Conservation (phyloP, 92 coral and sea anemone species). For the Meandrina meandrites region DNA sequence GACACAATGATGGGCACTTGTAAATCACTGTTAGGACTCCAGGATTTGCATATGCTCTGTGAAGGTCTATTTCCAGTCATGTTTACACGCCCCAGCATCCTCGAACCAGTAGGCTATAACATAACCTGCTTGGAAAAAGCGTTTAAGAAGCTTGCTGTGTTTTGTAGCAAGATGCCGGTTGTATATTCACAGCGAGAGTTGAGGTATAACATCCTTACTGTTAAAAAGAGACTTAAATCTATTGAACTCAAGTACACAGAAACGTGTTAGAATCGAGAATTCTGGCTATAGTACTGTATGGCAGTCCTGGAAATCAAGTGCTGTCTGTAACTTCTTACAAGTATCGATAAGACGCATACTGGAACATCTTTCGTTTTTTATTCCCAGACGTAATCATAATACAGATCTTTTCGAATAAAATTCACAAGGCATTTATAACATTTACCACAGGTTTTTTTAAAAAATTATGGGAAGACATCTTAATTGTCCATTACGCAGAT, state of each 20-base stretch:
- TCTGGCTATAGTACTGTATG: too few relatives aligned
- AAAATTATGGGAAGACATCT: too few relatives aligned
- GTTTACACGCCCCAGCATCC: slow-evolving; percentile 11
- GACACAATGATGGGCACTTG: slow-evolving; percentile 55
- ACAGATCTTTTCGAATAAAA: too few relatives aligned
- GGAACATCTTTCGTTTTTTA: too few relatives aligned
- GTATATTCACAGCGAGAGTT: slow-evolving; percentile 4
- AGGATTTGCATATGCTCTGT: slow-evolving; percentile 66
- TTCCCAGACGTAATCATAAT: too few relatives aligned
- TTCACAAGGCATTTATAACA: too few relatives aligned
- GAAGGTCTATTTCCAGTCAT: slow-evolving; percentile 18
- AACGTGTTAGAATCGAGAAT: neutral
- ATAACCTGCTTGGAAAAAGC: slow-evolving; percentile 21
- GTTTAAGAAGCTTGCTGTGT: slow-evolving; percentile 3
- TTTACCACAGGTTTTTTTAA: too few relatives aligned
- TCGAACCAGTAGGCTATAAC: slow-evolving; percentile 1
- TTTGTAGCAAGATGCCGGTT: slow-evolving; percentile 39
- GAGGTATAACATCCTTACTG: slow-evolving; percentile 1
- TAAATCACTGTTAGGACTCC: slow-evolving; percentile 26
- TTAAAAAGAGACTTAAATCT: slow-evolving; percentile 23
- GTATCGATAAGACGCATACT: too few relatives aligned
- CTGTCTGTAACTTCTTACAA: too few relatives aligned
- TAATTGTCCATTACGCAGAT: too few relatives aligned
- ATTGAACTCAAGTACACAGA: slow-evolving; percentile 5
- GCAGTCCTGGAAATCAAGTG: too few relatives aligned